Percentiles rank a stretch among this genome's conserved stretches.
Conservation (phyloP, 2,888 invertebrate species). For the Tinea trinotella region DNA sequence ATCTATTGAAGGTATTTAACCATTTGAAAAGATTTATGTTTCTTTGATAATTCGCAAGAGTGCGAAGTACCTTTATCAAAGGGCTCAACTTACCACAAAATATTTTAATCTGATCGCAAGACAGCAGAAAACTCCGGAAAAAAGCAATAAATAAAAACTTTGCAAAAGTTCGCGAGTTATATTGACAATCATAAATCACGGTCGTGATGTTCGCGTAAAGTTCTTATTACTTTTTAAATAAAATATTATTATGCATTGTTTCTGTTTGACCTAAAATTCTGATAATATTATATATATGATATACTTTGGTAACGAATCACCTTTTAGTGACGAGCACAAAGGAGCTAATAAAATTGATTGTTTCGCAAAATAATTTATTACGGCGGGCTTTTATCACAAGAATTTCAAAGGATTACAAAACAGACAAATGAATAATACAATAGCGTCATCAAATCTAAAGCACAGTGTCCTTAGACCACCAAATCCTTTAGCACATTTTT, state of each 20-base stretch:
- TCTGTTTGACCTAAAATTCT: too few species aligned
- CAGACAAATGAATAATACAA: too few species aligned
- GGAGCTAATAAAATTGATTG: conserved; percentile 1
- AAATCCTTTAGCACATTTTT: too few species aligned
- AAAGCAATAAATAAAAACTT: conserved; percentile 13
- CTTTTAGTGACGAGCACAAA: not conserved
- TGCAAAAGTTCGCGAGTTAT: not conserved
- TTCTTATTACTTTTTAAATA: conserved; percentile 5
- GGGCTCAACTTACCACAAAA: not conserved
- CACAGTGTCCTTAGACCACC: too few species aligned
- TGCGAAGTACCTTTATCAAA: not conserved
- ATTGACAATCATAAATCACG: conserved; percentile 11
- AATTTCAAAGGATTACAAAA: conserved; percentile 33
- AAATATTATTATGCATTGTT: too few species aligned
- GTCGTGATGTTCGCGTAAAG: not conserved
- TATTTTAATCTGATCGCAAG: conserved; percentile 1
- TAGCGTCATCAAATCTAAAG: too few species aligned
- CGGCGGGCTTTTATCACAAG: conserved; percentile 24
- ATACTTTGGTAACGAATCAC: not conserved
- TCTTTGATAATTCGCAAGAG: not conserved
- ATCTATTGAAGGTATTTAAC: not conserved
- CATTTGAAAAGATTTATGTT: not conserved
- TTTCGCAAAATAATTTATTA: conserved; percentile 24
- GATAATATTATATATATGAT: too few species aligned
- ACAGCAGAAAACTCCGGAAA: not conserved